Evolutionary conservation across 2,797 vertebrate species (phyloP).

Genomic region (Urosaurus nigricauda): DNA sequence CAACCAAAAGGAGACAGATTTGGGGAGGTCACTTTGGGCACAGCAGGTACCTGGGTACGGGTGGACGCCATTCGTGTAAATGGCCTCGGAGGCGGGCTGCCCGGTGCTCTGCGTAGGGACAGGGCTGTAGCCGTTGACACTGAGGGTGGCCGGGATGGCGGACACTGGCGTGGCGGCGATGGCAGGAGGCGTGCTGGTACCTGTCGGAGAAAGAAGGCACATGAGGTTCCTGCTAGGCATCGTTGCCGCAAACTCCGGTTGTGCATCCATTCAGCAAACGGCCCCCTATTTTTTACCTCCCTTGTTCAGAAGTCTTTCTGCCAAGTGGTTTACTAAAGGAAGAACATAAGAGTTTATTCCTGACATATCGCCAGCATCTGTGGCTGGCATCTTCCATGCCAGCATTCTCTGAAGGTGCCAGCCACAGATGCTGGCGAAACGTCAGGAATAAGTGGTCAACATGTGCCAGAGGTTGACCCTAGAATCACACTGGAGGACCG

Average conservation of each 20-base stretch:
- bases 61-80: conserved; percentile 92
- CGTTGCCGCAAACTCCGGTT: neutral
- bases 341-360: no score
- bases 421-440: no score
- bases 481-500: no score
- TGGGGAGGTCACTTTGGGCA: neutral
- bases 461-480: no score
- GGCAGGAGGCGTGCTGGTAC: conserved; percentile 92
- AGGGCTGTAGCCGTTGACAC: conserved; percentile 91
- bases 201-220: conserved; percentile 68
- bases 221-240: no score
- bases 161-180: conserved; percentile 89
- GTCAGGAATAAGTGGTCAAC: no score
- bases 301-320: no score
- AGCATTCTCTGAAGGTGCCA: no score
- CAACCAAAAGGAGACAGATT: rapidly evolving
- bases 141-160: conserved; percentile 87
- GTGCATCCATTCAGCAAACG: neutral
- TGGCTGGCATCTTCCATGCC: no score
- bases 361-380: no score
- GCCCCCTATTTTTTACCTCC: neutral
- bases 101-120: conserved; percentile 86
- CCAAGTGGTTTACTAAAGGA: neutral
- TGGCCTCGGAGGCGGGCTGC: conserved; percentile 87
- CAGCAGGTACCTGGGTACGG: conserved; percentile 88